Conservation (phyloP, 2,113 vertebrate species). For the Pteropus alecto region DNA sequence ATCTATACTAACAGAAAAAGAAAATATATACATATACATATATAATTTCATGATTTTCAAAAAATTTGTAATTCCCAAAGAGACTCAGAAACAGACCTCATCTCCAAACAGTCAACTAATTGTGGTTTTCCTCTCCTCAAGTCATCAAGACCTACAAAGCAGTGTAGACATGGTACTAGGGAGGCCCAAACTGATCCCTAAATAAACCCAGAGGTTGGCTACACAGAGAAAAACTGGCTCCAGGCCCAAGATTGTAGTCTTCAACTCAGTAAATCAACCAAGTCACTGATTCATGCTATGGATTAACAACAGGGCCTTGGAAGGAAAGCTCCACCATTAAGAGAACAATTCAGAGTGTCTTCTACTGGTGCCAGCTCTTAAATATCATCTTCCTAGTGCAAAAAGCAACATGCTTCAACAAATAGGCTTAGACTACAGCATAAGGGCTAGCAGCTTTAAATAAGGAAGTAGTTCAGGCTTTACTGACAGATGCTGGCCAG, state of each 20-base stretch:
- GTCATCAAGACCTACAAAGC: background rate
- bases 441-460: background rate
- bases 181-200: background rate
- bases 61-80: background rate
- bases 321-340: background rate
- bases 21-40: background rate
- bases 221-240: background rate
- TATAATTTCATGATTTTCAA: background rate
- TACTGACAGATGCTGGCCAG: background rate
- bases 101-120: background rate
- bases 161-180: background rate
- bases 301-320: background rate
- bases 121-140: background rate
- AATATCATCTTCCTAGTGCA: background rate
- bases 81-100: background rate
- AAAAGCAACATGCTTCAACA: slow-evolving; percentile 24
- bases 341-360: background rate
- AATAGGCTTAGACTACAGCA: background rate
- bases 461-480: background rate
- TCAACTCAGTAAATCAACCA: background rate
- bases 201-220: background rate
- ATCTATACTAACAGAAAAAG: background rate
- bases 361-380: background rate
- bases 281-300: background rate
- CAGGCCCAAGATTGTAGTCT: background rate